Evolutionary conservation across 2,113 vertebrate genomes (phyloP), one percentile per base, ranked within the genome.

Genomic region (Spheniscus mendiculus): DNA sequence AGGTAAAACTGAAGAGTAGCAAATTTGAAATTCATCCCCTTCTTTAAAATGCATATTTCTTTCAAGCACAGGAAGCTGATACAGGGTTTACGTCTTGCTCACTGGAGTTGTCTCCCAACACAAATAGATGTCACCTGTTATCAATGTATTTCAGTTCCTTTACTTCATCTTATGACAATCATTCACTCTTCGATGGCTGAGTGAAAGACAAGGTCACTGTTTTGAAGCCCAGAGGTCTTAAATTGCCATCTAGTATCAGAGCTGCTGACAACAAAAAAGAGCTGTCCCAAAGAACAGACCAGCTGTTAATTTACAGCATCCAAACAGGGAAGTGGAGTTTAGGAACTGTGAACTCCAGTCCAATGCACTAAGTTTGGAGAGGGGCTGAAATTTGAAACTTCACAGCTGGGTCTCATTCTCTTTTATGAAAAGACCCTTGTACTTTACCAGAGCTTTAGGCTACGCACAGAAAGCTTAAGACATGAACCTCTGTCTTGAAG

Each of bases 331-430:
- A 61, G 40, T 3, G 10, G 56, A 38, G n/a, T 84, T 93, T 45
- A 94, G 42, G 32, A 83, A n/a, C 65, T 74, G 22, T 72, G 79
- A 92, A 71, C 66, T 79, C 27, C 38, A 40, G 55, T 53, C 23
- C 47, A 77, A 92, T 18, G 27, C 17, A 71, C 40, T 62, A 10
- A 34, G 38, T 59, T 90, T 86, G 66, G 78, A 93, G 66, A 69
- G 14, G 34, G 44, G 15, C 40, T 86, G 95, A 93, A 96, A 96
- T 88, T 56, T 3, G 17, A 96, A 93, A 65, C 94, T 86, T 69
- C 19, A 30, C 90, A 96, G 82, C 85, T 96, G 94, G 62, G 12
- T 92, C 83, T 88, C 55, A 29, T 92, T 96, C 53, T 80, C 40
- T 77, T 88, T 73, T 72, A 73, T 96, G 88, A 90, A 80, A 90